Evolutionary conservation across 1,140 invertebrate genomes (phyloP).

Genomic region (Sinella curviseta): DNA sequence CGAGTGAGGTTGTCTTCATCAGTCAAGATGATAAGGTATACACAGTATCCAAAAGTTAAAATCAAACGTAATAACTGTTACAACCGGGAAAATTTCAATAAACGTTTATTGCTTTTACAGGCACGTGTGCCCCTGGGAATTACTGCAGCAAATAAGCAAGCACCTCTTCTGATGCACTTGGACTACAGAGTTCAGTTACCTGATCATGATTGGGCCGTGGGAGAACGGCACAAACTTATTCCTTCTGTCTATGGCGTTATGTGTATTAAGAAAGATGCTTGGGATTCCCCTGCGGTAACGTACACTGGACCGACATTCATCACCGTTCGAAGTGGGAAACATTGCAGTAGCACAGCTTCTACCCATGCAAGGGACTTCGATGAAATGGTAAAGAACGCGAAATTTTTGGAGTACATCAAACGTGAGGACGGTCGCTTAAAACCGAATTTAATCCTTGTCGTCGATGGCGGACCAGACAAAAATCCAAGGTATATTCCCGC

Average conservation of each 20-base stretch:
- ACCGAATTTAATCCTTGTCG: no score
- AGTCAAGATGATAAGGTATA: conserved; percentile 55
- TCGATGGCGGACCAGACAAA: conserved; percentile 56
- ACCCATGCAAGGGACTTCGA: no score
- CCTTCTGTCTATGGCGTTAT: background rate
- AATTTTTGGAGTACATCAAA: no score
- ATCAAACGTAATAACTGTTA: no score
- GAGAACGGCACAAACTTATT: conserved; percentile 52
- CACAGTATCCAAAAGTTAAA: no score
- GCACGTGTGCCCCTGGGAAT: conserved; percentile 56
- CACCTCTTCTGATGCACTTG: conserved; percentile 54
- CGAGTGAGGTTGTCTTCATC: no score
- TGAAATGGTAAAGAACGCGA: no score
- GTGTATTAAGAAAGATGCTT: background rate
- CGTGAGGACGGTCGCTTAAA: no score
- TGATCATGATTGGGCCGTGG: conserved; percentile 57
- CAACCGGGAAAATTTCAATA: no score
- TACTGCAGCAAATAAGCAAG: conserved; percentile 55
- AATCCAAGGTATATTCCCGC: conserved; percentile 54
- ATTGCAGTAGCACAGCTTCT: no score
- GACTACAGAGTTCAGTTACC: conserved; percentile 55
- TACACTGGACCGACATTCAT: conserved; percentile 56
- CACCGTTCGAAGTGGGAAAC: no score
- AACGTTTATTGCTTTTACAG: conserved; percentile 53
- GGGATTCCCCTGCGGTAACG: background rate